Base-by-base conservation (phyloP, 2,797 vertebrate genomes). In the Cirrhinus molitorella region DNA sequence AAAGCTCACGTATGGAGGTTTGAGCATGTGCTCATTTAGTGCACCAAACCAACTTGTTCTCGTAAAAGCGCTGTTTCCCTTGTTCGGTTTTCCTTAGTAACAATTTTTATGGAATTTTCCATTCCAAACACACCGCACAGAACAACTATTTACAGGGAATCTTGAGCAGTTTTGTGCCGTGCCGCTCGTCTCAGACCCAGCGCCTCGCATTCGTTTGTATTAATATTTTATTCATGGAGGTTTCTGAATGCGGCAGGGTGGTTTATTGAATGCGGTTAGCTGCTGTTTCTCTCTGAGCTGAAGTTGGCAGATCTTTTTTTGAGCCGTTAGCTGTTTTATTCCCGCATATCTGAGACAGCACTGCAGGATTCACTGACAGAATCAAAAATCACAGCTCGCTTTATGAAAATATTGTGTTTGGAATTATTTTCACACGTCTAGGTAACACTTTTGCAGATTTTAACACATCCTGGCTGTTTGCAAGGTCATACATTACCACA, bases 151-250 rank as follows among this genome's bases (percentile, higher is more conserved):
- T 71, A 61, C 65, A 21, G 63, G 61, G 72, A 83, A 68, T 57
- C 9, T 28, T 55, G 61, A 57, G 71, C 59, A 17, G 45, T 72
- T 73, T 65, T n/a, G n/a, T n/a, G 59, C 49, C 40, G 34, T 8
- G 51, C 79, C 16, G 19, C 40, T 49, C 25, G n/a, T 78, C 61
- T 76, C 49, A 83, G 49, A 67, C 59, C 7, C 71, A 65, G 45
- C n/a, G 21, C 65, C 40, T 37, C 28, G 53, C 21, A 23, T 66
- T 34, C 25, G 14, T 49, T 57, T 70, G 37, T 59, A 63, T 71
- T 83, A 70, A 83, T 83, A 61, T 83, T 83, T 83, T 61, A 77
- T 83, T 71, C 43, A 83, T 59, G 28, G 53, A 71, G 51, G 37
- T 70, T 83, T 83, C 16, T 73, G 68, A 37, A 80, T 79, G 76